Evolutionary conservation across 2,888 invertebrate genomes (phyloP), one percentile per base, ranked within the genome.

Genomic region (Entomobrya proxima): DNA sequence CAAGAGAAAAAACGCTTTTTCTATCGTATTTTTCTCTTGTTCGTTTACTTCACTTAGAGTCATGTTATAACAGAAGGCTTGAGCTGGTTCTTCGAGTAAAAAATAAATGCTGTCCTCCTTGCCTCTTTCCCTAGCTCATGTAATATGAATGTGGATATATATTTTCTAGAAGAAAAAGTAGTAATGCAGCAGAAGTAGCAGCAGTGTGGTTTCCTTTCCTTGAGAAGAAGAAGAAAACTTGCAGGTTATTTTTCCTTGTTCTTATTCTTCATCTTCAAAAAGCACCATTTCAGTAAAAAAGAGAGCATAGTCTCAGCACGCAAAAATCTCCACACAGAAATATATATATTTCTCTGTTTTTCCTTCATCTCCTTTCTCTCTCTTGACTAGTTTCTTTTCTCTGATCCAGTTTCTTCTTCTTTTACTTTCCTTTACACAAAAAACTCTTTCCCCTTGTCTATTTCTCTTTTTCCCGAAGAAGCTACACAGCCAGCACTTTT

Each of bases 1-100:
- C 15, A 30, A 61, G 58, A 61, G 58, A 52, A 61, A n/a, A n/a
- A 61, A 61, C 32, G 30, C 30, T 61, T 61, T 61, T 61, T 30
- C 30, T 52, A n/a, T 55, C 21, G n/a, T 52, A 52, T 52, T 52
- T 52, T 52, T 21, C 50, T 40, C n/a, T n/a, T 40, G n/a, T 21
- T 52, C 50, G 1, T 52, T n/a, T 21, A 61, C 58, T 61, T 61
- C 58, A 61, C 58, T 61, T 61, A n/a, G 58, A 27, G 27, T n/a
- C 3, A 27, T 1, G n/a, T n/a, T n/a, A 61, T 13, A 50, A 7
- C 4, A 50, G 40, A 40, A n/a, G n/a, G n/a, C n/a, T n/a, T n/a
- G n/a, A n/a, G n/a, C n/a, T n/a, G n/a, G n/a, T n/a, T n/a, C 47
- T 47, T 47, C 18, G 37, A 37, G 24, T 18, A 40, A 69, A 27